These are phyloP conservation scores for Aeoliscus strigatus DNA, from an alignment of 2,797 vertebrate genomes.

Conservation along the genomic window DNA sequence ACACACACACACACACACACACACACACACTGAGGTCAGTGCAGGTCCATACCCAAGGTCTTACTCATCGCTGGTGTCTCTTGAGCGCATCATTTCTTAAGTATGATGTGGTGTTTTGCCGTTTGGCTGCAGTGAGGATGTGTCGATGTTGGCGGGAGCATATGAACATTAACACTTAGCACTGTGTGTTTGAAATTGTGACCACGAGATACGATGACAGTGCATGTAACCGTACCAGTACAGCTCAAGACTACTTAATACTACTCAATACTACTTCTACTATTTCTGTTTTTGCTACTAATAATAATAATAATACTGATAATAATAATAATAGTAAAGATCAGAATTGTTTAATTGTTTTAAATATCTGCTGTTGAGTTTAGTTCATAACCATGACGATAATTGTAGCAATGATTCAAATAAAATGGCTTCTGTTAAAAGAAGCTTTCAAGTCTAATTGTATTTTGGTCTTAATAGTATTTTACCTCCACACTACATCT, in stretches of 20 bases:
- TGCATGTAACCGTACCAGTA: not conserved
- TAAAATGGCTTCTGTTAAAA: no score
- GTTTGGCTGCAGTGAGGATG: slow-evolving; percentile 41
- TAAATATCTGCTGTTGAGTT: no score
- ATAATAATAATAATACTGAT: no score
- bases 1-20: slow-evolving; percentile 21
- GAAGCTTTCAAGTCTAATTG: no score
- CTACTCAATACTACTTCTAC: no score
- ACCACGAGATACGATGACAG: not conserved
- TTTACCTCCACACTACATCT: no score
- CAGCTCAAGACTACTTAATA: not conserved
- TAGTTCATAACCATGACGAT: no score
- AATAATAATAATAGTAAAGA: no score
- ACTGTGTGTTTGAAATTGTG: slow-evolving; percentile 8
- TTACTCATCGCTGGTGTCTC: slow-evolving; percentile 44
- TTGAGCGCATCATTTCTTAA: slow-evolving; percentile 50
- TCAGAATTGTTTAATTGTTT: no score
- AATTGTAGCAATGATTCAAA: no score
- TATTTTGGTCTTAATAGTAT: no score
- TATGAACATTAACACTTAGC: slow-evolving; percentile 43
- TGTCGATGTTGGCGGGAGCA: slow-evolving; percentile 19
- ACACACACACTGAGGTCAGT: slow-evolving; percentile 31
- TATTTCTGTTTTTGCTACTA: no score
- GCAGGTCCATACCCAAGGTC: slow-evolving; percentile 35
- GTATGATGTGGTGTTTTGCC: slow-evolving; percentile 48